Evolutionary conservation across 2,113 vertebrate species (phyloP).

Genomic region (Semicossyphus pulcher): DNA sequence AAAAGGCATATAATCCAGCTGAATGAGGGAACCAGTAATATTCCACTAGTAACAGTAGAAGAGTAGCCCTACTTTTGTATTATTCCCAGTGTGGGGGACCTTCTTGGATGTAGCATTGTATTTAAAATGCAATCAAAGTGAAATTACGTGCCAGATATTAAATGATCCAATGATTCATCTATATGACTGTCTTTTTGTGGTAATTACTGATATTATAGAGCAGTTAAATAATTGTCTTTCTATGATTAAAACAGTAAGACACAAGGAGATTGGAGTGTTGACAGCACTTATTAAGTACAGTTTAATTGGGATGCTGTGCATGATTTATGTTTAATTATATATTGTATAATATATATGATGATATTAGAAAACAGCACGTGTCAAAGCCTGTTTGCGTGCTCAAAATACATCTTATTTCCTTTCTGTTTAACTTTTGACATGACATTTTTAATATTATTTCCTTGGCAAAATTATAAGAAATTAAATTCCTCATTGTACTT

Average conservation of each 20-base stretch:
- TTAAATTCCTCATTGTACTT: too few species aligned
- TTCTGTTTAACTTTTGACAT: not conserved
- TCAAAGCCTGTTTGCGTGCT: not conserved
- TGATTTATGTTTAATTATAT: not conserved
- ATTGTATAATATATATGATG: not conserved
- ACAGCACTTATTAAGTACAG: not conserved
- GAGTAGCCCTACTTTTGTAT: not conserved
- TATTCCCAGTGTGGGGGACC: too few species aligned
- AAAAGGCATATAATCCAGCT: not conserved
- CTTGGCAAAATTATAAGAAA: not conserved
- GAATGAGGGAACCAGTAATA: not conserved
- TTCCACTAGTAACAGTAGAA: not conserved
- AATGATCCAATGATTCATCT: not conserved
- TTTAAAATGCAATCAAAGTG: too few species aligned
- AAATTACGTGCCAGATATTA: not conserved
- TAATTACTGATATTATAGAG: not conserved
- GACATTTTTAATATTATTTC: not conserved
- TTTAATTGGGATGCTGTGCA: not conserved
- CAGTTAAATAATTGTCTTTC: not conserved
- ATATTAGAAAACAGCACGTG: not conserved
- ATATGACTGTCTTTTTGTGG: too few species aligned
- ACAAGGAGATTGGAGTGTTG: conserved; percentile 1
- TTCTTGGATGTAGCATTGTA: not conserved
- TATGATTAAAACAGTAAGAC: conserved; percentile 8
- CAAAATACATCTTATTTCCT: not conserved